These are phyloP conservation scores for Plutomurus gul DNA, from an alignment of 1,140 invertebrate species.

Conservation along the genomic window DNA sequence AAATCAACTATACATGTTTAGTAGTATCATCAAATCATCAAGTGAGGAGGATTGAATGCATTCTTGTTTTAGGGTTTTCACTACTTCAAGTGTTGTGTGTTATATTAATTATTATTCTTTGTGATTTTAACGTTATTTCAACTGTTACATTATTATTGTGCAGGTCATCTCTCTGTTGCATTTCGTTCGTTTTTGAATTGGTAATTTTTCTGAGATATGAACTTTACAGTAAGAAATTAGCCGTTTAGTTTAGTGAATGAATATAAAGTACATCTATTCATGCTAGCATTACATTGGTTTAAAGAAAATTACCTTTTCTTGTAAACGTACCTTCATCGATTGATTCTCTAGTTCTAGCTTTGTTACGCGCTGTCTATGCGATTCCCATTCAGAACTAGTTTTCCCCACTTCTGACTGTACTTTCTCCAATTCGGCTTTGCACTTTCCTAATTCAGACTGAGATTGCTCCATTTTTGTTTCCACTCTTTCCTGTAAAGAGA, in stretches of 20 bases:
- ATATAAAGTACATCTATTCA: slow-evolving; percentile 23
- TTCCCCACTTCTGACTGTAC: slow-evolving; percentile 84
- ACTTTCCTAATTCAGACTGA: slow-evolving; percentile 89
- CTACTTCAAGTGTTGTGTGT: too few relatives aligned
- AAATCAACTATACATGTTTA: too few relatives aligned
- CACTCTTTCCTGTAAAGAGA: slow-evolving; percentile 64
- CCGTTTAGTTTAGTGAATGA: background rate
- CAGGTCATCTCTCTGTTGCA: too few relatives aligned
- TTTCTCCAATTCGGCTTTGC: slow-evolving; percentile 89
- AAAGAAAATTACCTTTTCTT: slow-evolving; percentile 1
- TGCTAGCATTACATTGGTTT: slow-evolving; percentile 29
- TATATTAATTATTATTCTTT: too few relatives aligned
- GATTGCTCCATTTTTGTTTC: slow-evolving; percentile 89
- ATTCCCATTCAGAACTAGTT: slow-evolving; percentile 85
- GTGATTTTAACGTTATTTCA: too few relatives aligned
- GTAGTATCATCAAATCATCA: too few relatives aligned
- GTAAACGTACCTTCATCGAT: slow-evolving; percentile 59
- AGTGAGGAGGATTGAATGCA: too few relatives aligned
- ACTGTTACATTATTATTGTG: too few relatives aligned
- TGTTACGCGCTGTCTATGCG: slow-evolving; percentile 80
- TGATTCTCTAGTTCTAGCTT: slow-evolving; percentile 88
- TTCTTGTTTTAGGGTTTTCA: too few relatives aligned
- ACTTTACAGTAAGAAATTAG: slow-evolving; percentile 17
- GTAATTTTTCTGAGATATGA: slow-evolving; percentile 26
- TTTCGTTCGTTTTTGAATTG: too few relatives aligned